Conservation (phyloP, 2,113 vertebrate species). For the Galeopterus variegatus region DNA sequence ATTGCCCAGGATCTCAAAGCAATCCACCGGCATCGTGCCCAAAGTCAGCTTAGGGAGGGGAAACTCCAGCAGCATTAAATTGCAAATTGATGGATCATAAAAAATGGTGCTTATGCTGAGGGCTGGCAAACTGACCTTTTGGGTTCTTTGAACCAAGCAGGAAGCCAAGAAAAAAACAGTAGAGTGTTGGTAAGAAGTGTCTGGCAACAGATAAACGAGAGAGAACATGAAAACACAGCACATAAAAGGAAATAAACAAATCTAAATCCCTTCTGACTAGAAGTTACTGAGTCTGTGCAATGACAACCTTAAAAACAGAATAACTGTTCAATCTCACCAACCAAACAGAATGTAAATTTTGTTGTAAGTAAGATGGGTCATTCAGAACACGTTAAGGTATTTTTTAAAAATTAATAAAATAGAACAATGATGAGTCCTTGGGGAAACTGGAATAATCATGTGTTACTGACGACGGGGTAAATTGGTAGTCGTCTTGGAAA, state of each 20-base stretch:
- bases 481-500: conserved; percentile 48
- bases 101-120: conserved; percentile 59
- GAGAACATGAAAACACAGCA: conserved; percentile 63
- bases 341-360: conserved; percentile 8
- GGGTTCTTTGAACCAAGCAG: conserved; percentile 56
- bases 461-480: conserved; percentile 30
- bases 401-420: conserved; percentile 48
- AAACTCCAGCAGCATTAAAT: conserved; percentile 70
- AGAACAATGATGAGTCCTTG: not conserved
- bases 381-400: not conserved
- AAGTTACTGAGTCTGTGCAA: conserved; percentile 57
- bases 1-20: conserved; percentile 66
- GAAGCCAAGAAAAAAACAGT: conserved; percentile 67
- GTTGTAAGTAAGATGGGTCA: conserved; percentile 23
- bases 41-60: conserved; percentile 64
- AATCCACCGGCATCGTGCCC: conserved; percentile 60
- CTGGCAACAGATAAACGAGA: conserved; percentile 37
- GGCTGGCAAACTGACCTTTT: conserved; percentile 57
- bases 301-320: not conserved
- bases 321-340: not conserved
- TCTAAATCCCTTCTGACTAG: conserved; percentile 29
- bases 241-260: conserved; percentile 21
- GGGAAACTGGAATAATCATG: conserved; percentile 13
- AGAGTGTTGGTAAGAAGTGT: conserved; percentile 54
- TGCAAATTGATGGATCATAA: conserved; percentile 75